A percentile compares a stretch with the other conserved stretches of the same genome.
Conservation (phyloP, 2,797 vertebrate species). For the Kryptolebias ocellatus region DNA sequence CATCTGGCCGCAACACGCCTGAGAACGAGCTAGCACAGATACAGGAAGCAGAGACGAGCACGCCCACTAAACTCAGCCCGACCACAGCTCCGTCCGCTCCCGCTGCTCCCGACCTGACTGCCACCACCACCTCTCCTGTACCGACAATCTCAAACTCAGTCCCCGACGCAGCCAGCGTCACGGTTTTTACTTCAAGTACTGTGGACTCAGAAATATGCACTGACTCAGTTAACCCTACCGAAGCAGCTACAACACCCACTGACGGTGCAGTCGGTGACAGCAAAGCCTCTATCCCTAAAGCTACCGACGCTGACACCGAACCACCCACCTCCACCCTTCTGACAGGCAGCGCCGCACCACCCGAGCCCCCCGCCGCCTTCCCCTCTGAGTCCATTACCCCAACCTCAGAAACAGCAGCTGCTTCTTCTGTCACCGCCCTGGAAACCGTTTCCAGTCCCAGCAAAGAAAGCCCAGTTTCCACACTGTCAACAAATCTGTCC, state of each 20-base stretch:
- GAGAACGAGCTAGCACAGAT: slow-evolving; percentile 77
- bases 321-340: slow-evolving; percentile 16
- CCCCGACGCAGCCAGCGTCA: slow-evolving; percentile 44
- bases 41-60: slow-evolving; percentile 65
- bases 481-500: slow-evolving; percentile 36
- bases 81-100: slow-evolving; percentile 10
- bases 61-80: slow-evolving; percentile 50
- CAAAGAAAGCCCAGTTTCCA: slow-evolving; percentile 41
- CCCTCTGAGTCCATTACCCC: slow-evolving; percentile 47
- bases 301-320: slow-evolving; percentile 27
- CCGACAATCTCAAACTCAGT: slow-evolving; percentile 57
- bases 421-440: slow-evolving; percentile 38
- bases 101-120: slow-evolving; percentile 18
- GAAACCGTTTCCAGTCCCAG: slow-evolving; percentile 42
- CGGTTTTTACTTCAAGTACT: slow-evolving; percentile 49
- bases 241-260: slow-evolving; percentile 39
- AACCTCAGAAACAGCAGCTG: slow-evolving; percentile 33
- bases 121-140: slow-evolving; percentile 27
- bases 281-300: slow-evolving; percentile 38
- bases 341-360: slow-evolving; percentile 32
- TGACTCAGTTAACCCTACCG: slow-evolving; percentile 45
- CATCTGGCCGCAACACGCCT: slow-evolving; percentile 76
- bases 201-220: slow-evolving; percentile 58
- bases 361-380: slow-evolving; percentile 26
- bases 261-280: slow-evolving; percentile 38